Conservation (phyloP, 2,888 invertebrate species). For the Lepidocyrtoides sp. region DNA sequence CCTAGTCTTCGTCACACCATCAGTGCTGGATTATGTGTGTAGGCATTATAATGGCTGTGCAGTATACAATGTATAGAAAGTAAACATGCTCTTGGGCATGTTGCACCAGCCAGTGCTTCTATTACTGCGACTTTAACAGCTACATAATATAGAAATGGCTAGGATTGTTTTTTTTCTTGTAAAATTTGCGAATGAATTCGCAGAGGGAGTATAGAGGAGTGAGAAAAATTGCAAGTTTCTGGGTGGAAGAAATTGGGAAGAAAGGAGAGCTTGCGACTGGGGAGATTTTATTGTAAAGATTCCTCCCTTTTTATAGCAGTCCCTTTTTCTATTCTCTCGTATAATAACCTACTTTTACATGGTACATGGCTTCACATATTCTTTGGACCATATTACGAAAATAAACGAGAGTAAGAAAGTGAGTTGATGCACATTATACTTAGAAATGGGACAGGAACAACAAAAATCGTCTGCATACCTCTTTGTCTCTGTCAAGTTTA, state of each 20-base stretch:
- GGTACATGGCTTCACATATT: too few species aligned
- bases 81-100: neutral
- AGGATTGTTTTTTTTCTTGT: neutral
- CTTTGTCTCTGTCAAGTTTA: slow-evolving; percentile 22
- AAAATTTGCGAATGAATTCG: slow-evolving; percentile 24
- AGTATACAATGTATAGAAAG: neutral
- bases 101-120: too few species aligned
- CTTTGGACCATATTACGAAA: neutral
- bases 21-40: slow-evolving; percentile 2
- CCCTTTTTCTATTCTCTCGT: neutral
- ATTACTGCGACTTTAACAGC: neutral
- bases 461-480: neutral
- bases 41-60: neutral
- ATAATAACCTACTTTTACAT: too few species aligned
- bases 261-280: neutral
- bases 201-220: neutral
- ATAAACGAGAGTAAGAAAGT: neutral
- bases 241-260: slow-evolving; percentile 16
- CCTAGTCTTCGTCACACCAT: too few species aligned
- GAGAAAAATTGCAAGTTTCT: slow-evolving; percentile 4
- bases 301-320: neutral
- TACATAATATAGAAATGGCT: too few species aligned
- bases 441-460: neutral
- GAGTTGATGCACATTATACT: neutral
- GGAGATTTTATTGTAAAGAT: slow-evolving; percentile 39